Conservation (phyloP, 2,113 vertebrate genomes). For the Thunnus thynnus region DNA sequence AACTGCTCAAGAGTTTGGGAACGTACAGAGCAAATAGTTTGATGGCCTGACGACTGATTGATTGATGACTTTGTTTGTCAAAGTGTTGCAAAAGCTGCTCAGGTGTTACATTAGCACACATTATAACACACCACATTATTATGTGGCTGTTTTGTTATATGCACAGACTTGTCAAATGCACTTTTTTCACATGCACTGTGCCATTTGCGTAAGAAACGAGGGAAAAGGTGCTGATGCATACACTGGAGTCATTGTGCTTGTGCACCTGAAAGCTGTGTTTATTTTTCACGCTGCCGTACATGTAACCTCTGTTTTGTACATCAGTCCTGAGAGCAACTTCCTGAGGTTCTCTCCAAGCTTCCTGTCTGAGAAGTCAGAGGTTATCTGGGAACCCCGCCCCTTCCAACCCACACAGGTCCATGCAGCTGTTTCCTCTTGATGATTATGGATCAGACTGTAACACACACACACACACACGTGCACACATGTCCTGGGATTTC, state of each 20-base stretch:
- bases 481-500: constrained; percentile 44
- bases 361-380: constrained; percentile 77
- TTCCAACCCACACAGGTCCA: constrained; percentile 53
- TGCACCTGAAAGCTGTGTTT: constrained; percentile 74
- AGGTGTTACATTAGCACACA: constrained; percentile 56
- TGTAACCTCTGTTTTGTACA: constrained; percentile 61
- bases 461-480: constrained; percentile 31
- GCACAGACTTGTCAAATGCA: constrained; percentile 5
- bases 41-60: constrained; percentile 71
- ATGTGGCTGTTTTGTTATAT: constrained; percentile 20
- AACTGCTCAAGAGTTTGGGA: constrained; percentile 47
- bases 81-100: constrained; percentile 57
- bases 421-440: constrained; percentile 84
- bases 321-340: constrained; percentile 73
- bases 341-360: constrained; percentile 77
- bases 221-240: constrained; percentile 29
- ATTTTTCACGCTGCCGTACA: constrained; percentile 46
- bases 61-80: constrained; percentile 70
- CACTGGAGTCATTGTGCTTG: constrained; percentile 56
- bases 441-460: constrained; percentile 52
- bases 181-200: neutral
- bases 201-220: neutral
- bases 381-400: constrained; percentile 75
- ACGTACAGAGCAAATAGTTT: constrained; percentile 55
- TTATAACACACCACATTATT: constrained; percentile 42